Conservation (phyloP, 2,113 vertebrate species). For the Oncorhynchus kisutch region DNA sequence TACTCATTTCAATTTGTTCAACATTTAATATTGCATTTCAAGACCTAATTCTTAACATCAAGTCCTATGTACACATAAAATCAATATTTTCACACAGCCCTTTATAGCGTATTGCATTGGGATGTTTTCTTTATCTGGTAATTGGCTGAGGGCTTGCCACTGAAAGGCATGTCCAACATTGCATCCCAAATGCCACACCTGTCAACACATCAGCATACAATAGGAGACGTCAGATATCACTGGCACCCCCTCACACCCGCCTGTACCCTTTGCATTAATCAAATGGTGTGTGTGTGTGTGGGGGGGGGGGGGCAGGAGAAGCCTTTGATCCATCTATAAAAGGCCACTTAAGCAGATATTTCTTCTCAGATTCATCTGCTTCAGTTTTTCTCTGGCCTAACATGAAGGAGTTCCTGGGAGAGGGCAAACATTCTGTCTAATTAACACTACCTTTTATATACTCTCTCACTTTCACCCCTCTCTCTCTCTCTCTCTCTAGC, state of each 20-base stretch:
- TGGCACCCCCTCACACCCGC: conserved; percentile 40
- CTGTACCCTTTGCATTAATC: conserved; percentile 64
- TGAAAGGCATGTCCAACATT: conserved; percentile 31
- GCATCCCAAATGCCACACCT: conserved; percentile 52
- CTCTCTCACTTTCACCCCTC: conserved; percentile 35
- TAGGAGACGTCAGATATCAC: conserved; percentile 49
- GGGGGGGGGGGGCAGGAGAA: conserved; percentile 16
- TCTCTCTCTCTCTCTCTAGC: conserved; percentile 33
- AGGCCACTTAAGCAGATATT: conserved; percentile 70
- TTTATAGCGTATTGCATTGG: too few species aligned
- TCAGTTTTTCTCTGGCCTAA: conserved; percentile 57
- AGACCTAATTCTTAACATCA: too few species aligned
- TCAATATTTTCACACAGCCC: not conserved
- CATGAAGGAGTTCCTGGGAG: conserved; percentile 63
- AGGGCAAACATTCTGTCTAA: conserved; percentile 64
- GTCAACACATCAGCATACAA: conserved; percentile 57
- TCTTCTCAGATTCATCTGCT: conserved; percentile 65
- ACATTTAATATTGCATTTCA: too few species aligned
- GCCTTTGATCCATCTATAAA: conserved; percentile 73
- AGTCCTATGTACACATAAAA: not conserved
- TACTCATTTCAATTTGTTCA: too few species aligned
- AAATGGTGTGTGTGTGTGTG: too few species aligned
- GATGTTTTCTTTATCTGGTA: not conserved
- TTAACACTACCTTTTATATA: conserved; percentile 61
- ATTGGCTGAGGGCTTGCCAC: conserved; percentile 32